Percentiles rank a stretch among this genome's conserved stretches.
These are phyloP conservation scores for Drosophila bunnanda DNA, from an alignment of 2,888 invertebrate species.

Conservation along the genomic window DNA sequence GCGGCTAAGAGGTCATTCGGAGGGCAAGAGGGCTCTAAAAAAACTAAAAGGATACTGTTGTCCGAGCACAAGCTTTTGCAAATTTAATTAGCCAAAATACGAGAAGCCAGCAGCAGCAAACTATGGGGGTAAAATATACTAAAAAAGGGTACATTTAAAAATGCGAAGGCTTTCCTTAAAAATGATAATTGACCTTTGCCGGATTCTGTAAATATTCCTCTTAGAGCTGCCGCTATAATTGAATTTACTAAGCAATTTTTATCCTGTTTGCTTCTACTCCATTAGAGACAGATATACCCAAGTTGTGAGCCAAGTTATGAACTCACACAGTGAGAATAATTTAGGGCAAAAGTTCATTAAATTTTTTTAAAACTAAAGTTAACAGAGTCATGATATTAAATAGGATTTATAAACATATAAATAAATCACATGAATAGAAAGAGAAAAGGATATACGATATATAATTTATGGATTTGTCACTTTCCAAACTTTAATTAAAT, in stretches of 20 bases:
- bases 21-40: constrained; percentile 13
- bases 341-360: accelerated
- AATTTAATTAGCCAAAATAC: constrained; percentile 33
- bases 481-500: not conserved
- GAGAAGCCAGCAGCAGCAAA: not conserved
- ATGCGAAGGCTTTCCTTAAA: constrained; percentile 9
- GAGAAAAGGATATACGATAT: too few species aligned
- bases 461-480: too few species aligned
- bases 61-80: constrained; percentile 30
- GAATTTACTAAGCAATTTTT: constrained; percentile 33
- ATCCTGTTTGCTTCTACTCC: constrained; percentile 16
- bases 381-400: not conserved
- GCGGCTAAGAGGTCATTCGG: constrained; percentile 43
- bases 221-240: constrained; percentile 15
- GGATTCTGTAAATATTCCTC: constrained; percentile 2
- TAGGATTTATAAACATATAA: too few species aligned
- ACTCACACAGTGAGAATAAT: not conserved
- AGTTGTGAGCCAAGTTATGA: constrained; percentile 1
- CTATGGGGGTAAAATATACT: not conserved
- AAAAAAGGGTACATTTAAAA: constrained; percentile 1
- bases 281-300: constrained; percentile 18
- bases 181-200: constrained; percentile 25
- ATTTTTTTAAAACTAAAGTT: not conserved
- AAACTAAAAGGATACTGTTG: constrained; percentile 50
- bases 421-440: too few species aligned